A percentile compares a stretch with the other conserved stretches of the same genome.
Conservation (phyloP, 2,113 vertebrate genomes). For the Noctilio leporinus region DNA sequence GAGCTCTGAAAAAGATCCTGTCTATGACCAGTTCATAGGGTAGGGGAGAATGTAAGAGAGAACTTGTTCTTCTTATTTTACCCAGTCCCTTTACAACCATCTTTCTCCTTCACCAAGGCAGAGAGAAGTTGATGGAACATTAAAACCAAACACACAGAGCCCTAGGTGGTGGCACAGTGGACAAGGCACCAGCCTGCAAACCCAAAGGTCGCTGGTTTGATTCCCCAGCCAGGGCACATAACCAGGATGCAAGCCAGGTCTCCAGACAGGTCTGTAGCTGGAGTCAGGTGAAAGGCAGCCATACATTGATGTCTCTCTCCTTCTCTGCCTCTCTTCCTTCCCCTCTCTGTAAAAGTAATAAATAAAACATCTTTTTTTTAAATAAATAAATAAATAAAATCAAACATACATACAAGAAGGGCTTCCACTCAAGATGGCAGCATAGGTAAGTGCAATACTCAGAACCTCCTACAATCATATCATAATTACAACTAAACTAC, state of each 20-base stretch:
- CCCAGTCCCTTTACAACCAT: background rate
- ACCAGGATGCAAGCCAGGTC: no score
- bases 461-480: background rate
- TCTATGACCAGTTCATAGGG: background rate
- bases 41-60: background rate
- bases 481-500: background rate
- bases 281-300: no score
- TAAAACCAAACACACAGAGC: background rate
- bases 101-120: background rate
- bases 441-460: background rate
- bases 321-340: no score
- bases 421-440: background rate
- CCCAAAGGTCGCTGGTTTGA: no score
- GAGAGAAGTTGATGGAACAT: background rate
- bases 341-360: no score
- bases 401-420: background rate
- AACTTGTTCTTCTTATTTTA: background rate
- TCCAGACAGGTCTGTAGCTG: no score
- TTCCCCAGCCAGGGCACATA: no score
- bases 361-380: no score
- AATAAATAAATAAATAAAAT: no score
- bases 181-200: no score
- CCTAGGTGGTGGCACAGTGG: no score
- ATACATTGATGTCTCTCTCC: no score
- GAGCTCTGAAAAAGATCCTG: background rate